Conservation (phyloP, 1,140 invertebrate genomes). For the Lamellibrachia luymesi region DNA sequence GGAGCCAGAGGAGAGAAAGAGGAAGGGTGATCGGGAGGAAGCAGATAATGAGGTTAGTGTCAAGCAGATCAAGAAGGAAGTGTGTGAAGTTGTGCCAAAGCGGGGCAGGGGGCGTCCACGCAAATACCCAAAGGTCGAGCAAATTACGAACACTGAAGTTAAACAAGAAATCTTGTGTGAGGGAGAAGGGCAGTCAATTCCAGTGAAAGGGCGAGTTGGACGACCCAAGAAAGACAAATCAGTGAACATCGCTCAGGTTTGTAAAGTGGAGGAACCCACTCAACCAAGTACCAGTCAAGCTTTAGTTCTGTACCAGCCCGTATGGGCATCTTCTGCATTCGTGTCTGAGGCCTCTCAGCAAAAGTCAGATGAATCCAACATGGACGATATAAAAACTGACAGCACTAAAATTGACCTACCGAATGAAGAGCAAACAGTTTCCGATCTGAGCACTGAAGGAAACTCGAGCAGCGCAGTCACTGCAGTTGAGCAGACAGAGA, state of each 20-base stretch:
- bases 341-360: neutral
- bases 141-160: neutral
- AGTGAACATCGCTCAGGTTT: neutral
- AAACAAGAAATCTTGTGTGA: neutral
- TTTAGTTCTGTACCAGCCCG: neutral
- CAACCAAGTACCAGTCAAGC: neutral
- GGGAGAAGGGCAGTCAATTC: neutral
- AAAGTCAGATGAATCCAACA: neutral
- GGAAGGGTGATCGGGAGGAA: neutral
- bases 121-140: neutral
- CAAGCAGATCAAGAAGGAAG: neutral
- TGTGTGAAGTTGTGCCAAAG: neutral
- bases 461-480: neutral
- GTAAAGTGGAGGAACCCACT: neutral
- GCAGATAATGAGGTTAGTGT: neutral
- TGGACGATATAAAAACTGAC: neutral
- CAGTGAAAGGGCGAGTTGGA: neutral
- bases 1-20: neutral
- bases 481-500: neutral
- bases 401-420: neutral
- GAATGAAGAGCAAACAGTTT: neutral
- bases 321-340: neutral
- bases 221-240: neutral
- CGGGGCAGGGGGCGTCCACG: slow-evolving; percentile 3
- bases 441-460: too few relatives aligned